Evolutionary conservation across 2,113 vertebrate species (phyloP).

Genomic region (Osmerus mordax): DNA sequence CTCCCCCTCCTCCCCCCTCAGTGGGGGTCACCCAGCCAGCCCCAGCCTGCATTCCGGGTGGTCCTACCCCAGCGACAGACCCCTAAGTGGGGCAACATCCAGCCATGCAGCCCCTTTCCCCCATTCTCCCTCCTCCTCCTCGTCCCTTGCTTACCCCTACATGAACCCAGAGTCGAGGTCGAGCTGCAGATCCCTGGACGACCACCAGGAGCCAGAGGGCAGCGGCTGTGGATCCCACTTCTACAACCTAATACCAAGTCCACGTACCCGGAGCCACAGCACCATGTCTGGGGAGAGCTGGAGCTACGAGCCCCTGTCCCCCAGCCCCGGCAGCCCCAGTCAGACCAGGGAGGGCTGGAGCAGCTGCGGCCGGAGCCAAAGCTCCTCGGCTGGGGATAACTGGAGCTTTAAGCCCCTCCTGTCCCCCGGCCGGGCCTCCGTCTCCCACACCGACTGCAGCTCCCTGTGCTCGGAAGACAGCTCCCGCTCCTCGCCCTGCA

Average conservation of each 20-base stretch:
- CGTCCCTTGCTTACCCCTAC: slow-evolving; percentile 54
- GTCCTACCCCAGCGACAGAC: slow-evolving; percentile 43
- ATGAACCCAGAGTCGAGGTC: slow-evolving; percentile 68
- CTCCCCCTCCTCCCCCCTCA: slow-evolving; percentile 67
- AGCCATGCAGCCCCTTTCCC: slow-evolving; percentile 57
- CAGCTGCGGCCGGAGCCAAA: slow-evolving; percentile 47
- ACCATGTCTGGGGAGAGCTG: slow-evolving; percentile 58
- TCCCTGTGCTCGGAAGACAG: slow-evolving; percentile 74
- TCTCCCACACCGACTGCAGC: slow-evolving; percentile 58
- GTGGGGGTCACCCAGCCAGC: slow-evolving; percentile 60
- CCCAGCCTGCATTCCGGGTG: slow-evolving; percentile 36
- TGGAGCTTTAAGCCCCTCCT: slow-evolving; percentile 64
- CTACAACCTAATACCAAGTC: too few relatives aligned
- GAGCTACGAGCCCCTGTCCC: slow-evolving; percentile 56
- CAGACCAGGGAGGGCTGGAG: not conserved
- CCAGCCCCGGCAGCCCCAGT: slow-evolving; percentile 29
- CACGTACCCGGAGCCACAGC: slow-evolving; percentile 43
- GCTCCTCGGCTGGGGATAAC: slow-evolving; percentile 44
- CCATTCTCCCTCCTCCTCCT: slow-evolving; percentile 65
- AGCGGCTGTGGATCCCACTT: too few relatives aligned
- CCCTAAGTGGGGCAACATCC: slow-evolving; percentile 26
- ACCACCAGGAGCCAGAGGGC: slow-evolving; percentile 33
- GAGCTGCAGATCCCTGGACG: slow-evolving; percentile 38
- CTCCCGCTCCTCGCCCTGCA: slow-evolving; percentile 55
- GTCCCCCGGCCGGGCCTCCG: slow-evolving; percentile 69